These are phyloP conservation scores for Pogonomyrmex californicus DNA, from an alignment of 1,140 invertebrate genomes.

Conservation along the genomic window DNA sequence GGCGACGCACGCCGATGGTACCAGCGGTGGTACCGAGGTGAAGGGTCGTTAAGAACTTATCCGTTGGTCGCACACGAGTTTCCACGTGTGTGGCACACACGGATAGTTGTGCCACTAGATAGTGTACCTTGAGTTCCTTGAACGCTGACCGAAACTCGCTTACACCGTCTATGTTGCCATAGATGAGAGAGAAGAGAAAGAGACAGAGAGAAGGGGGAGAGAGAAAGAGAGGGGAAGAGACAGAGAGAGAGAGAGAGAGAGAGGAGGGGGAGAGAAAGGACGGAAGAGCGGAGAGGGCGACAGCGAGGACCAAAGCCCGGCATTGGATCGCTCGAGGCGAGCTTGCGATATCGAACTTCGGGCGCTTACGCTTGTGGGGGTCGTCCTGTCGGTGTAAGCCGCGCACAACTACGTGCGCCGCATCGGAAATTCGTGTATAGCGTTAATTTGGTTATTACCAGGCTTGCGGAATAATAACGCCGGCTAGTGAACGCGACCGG, in stretches of 20 bases:
- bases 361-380: constrained; percentile 45
- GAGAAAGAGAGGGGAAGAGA: background rate
- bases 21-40: constrained; percentile 28
- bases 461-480: constrained; percentile 60
- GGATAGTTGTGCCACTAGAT: constrained; percentile 1
- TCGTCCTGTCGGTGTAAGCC: constrained; percentile 34
- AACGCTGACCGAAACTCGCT: constrained; percentile 60
- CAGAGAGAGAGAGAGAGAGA: background rate
- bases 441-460: constrained; percentile 64
- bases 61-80: constrained; percentile 51
- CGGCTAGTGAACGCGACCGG: constrained; percentile 12
- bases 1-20: background rate
- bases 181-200: background rate
- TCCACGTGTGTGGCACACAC: constrained; percentile 19
- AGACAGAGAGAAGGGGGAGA: background rate
- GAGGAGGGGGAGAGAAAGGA: background rate
- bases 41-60: constrained; percentile 64
- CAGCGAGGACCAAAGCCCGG: constrained; percentile 19
- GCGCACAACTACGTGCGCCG: constrained; percentile 49
- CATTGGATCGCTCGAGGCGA: constrained; percentile 46
- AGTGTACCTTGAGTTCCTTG: constrained; percentile 55
- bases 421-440: constrained; percentile 60
- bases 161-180: constrained; percentile 28
- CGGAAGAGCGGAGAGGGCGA: background rate
- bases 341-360: constrained; percentile 49